phyloP scores from a whole-genome alignment of 2,113 vertebrate species.

The Chauna torquata region DNA sequence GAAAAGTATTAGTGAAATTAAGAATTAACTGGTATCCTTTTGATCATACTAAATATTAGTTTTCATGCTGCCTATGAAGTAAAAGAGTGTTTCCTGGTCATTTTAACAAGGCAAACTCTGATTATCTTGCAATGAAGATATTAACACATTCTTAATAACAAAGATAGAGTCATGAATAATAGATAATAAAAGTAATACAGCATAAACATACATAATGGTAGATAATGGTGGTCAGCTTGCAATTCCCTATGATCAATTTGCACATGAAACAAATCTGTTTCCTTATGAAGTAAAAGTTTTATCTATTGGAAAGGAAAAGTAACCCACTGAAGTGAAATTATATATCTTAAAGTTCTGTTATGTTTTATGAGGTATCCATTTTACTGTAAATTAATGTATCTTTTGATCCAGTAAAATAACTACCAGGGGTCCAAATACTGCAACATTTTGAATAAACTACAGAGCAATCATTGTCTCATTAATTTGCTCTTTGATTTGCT shows the following conservation, averaged over 20 bases:
- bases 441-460: background rate
- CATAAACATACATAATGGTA: background rate
- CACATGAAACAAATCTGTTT: background rate
- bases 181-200: background rate
- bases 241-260: background rate
- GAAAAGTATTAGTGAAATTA: background rate
- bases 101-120: background rate
- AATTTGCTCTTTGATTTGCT: background rate
- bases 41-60: background rate
- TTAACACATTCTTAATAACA: background rate
- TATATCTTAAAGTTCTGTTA: background rate
- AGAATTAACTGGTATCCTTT: background rate
- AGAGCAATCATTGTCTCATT: background rate
- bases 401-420: background rate
- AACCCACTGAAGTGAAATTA: background rate
- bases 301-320: background rate
- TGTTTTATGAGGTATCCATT: background rate
- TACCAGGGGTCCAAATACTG: background rate
- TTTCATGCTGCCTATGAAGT: background rate
- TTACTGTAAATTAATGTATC: background rate
- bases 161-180: conserved; percentile 15
- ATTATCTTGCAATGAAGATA: background rate
- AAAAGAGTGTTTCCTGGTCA: background rate
- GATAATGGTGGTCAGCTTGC: background rate
- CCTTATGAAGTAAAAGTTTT: background rate